Evolutionary conservation across 2,113 vertebrate genomes (phyloP), one percentile per base, ranked within the genome.

Genomic region (Hippocampus guttulatus): DNA sequence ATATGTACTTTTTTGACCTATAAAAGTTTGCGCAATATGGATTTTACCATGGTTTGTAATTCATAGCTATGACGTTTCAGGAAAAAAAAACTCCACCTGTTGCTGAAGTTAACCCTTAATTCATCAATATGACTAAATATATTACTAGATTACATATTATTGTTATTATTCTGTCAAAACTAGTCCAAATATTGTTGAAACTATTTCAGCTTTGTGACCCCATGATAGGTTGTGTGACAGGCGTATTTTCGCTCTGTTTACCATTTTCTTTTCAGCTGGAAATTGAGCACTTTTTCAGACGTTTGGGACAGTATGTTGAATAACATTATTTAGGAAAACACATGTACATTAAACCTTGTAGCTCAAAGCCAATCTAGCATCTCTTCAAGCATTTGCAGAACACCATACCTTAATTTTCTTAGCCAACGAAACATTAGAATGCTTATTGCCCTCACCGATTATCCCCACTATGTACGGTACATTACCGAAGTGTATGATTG

Each of bases 381-480:
- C 43, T 27, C 64, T 76, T 68, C 66, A 63, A 80, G 58, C 73
- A 78, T 78, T 75, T 73, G 73, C 70, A 75, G 75, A 85, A 77
- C 79, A 85, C 83, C 80, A 88, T 84, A 84, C 84, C 66, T 76
- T 68, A 74, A 69, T 81, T 88, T 88, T 89, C 86, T 88, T 90
- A 83, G 87, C 85, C 85, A 88, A 79, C 74, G 76, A 78, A 89
- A 87, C 87, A 89, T 90, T 84, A 89, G 80, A 81, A 85, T 87
- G 89, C 88, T 88, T 89, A 86, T 89, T 85, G 85, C 89, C 85
- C 81, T 69, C 83, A 27, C 84, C 80, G 87, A 92, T 92, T 92
- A 91, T 88, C 88, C 85, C 79, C 86, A 86, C 87, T 84, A 79
- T 81, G 84, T 83, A 87, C 81, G 87, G 79, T 87, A 88, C 88